Base-by-base conservation (phyloP, 2,113 vertebrate species). In the Hippocampus barbouri region DNA sequence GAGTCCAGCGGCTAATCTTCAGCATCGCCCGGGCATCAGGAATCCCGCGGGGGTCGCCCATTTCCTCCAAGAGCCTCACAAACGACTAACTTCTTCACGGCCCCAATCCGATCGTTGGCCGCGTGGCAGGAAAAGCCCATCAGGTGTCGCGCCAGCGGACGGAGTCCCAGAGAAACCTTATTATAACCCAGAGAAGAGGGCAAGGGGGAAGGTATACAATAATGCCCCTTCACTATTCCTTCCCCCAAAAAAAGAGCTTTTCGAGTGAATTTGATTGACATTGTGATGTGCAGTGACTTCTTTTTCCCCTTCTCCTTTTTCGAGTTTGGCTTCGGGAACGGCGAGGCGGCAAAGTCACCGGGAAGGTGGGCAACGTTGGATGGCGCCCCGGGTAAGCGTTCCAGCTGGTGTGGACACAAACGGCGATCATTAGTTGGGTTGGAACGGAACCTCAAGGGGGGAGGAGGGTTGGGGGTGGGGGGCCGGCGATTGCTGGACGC, bases 1-100 rank as follows among this genome's bases (percentile, higher is more conserved):
- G 83, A 87, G 90, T 85, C 87, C 82, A 61, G 20, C 87, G 81
- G 84, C 87, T 89, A 91, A 88, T 90, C 88, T 86, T 86, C 45
- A 66, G 80, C 88, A 91, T 91, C 88, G 79, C 86, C 84, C 78
- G 66, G 81, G 87, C 87, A 91, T 89, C 88, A 88, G 82, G 47
- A 49, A 16, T 15, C 47, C 47, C 3, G 79, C 85, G 79, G 27
- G 51, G 83, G 86, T 84, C 86, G 80, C 81, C 85, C 64, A 86
- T 89, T 88, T 88, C 87, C 84, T 86, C 88, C 70, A 81, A 87
- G 87, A 90, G 84, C 82, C 77, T 62, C 83, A 83, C 80, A 85
- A 79, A 82, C 78, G 80, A 76, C 74, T 85, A 85, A 84, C 81
- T 84, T 54, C 82, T 77, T 74, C 74, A 89, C 60, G 11, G 57